These are phyloP conservation scores for Prenolepis imparis DNA, from an alignment of 2,888 invertebrate genomes.

Conservation along the genomic window DNA sequence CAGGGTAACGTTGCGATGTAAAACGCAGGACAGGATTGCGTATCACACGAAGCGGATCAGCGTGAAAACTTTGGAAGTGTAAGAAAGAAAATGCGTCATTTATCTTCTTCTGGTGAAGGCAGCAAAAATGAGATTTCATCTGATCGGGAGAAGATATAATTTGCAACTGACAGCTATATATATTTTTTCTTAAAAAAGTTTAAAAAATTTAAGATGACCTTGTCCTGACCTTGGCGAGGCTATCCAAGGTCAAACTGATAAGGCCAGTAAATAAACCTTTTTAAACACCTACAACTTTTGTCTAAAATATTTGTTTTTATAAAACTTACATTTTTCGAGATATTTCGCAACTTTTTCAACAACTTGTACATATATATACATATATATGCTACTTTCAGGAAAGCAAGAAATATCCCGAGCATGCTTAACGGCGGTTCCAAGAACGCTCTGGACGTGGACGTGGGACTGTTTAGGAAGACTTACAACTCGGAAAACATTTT, in stretches of 20 bases:
- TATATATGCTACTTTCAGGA: constrained; percentile 64
- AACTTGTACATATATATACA: not conserved
- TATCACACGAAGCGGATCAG: constrained; percentile 86
- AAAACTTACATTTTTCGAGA: too few species aligned
- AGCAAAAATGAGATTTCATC: constrained; percentile 23
- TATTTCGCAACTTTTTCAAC: too few species aligned
- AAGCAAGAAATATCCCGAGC: constrained; percentile 79
- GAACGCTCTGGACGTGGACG: constrained; percentile 87
- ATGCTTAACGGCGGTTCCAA: constrained; percentile 88
- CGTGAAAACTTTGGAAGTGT: constrained; percentile 81
- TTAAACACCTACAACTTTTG: too few species aligned
- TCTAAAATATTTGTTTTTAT: too few species aligned
- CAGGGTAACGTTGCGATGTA: constrained; percentile 87
- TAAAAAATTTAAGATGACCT: too few species aligned
- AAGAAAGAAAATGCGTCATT: constrained; percentile 67
- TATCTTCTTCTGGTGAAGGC: constrained; percentile 23
- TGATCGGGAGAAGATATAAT: constrained; percentile 1
- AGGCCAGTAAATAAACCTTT: too few species aligned
- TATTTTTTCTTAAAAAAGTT: too few species aligned
- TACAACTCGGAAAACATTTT: constrained; percentile 86
- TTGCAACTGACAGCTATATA: too few species aligned
- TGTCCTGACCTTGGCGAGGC: too few species aligned
- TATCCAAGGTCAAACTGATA: too few species aligned
- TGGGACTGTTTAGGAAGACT: constrained; percentile 87
- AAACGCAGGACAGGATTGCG: constrained; percentile 87